phyloP scores from a whole-genome alignment of 2,888 invertebrate species.

The Melipona bicolor region DNA sequence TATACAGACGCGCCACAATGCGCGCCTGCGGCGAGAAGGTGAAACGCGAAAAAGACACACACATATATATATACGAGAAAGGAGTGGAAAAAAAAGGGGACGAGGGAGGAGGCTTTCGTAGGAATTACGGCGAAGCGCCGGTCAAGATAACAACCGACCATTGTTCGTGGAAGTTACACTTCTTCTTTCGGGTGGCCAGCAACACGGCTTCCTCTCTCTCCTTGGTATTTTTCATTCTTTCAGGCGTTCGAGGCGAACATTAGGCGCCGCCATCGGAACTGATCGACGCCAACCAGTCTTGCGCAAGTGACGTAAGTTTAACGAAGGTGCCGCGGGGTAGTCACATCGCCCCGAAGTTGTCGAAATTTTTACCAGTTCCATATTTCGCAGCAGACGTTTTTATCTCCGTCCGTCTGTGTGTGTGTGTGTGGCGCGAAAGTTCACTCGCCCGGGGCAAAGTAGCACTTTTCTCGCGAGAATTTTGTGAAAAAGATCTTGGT shows the following conservation, averaged over 20 bases:
- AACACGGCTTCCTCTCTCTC: background rate
- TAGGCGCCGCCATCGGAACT: conserved; percentile 22
- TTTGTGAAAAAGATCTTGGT: background rate
- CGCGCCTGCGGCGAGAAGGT: conserved; percentile 48
- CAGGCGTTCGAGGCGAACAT: conserved; percentile 12
- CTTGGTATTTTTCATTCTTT: conserved; percentile 23
- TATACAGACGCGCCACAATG: conserved; percentile 49
- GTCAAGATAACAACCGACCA: conserved; percentile 60
- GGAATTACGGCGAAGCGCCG: conserved; percentile 62
- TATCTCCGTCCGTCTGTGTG: too few species aligned
- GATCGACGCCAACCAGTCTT: background rate
- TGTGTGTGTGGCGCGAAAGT: background rate
- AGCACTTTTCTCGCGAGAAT: background rate
- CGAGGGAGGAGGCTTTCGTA: conserved; percentile 45
- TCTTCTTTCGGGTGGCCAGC: conserved; percentile 7
- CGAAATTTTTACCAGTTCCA: background rate
- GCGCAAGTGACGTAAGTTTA: conserved; percentile 42
- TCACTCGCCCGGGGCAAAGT: background rate
- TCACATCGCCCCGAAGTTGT: too few species aligned
- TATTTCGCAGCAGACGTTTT: too few species aligned
- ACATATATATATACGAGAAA: background rate
- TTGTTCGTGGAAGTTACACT: conserved; percentile 52
- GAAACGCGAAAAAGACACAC: conserved; percentile 42
- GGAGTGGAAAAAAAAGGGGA: conserved; percentile 1
- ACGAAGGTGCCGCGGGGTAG: background rate